These are phyloP conservation scores for Chloropsis cyanopogon DNA, from an alignment of 2,113 vertebrate genomes.

Conservation along the genomic window DNA sequence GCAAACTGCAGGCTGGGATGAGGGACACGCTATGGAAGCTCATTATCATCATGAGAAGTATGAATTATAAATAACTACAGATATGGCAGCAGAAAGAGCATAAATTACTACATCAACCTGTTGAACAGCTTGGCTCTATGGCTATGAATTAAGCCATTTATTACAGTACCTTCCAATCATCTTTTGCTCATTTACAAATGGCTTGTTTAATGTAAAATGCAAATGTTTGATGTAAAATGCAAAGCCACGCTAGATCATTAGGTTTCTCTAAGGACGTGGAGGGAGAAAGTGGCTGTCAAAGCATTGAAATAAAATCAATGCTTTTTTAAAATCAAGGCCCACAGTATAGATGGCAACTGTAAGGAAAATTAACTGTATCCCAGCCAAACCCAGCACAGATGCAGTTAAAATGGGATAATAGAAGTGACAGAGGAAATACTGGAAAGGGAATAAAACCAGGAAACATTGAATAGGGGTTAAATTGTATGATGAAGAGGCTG, in stretches of 20 bases:
- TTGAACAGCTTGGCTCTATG: not conserved
- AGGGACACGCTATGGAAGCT: not conserved
- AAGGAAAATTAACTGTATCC: not conserved
- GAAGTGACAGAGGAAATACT: not conserved
- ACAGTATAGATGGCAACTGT: fast-evolving
- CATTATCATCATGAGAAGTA: not conserved
- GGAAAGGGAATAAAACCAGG: not conserved
- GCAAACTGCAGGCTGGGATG: fast-evolving
- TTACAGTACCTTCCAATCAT: not conserved
- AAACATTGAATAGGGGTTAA: not conserved
- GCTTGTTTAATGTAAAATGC: not conserved
- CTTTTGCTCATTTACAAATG: not conserved
- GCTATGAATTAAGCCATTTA: not conserved
- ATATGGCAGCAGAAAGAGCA: not conserved
- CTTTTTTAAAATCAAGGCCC: not conserved
- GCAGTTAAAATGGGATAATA: not conserved
- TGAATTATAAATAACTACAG: constrained; percentile 28
- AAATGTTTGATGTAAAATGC: not conserved
- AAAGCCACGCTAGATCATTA: fast-evolving
- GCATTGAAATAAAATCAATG: not conserved
- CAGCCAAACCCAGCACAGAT: not conserved
- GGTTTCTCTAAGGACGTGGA: not conserved
- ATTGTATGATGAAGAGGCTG: not conserved
- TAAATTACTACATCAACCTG: not conserved
- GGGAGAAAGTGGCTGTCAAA: not conserved